Evolutionary conservation across 2,113 vertebrate genomes (phyloP).

Genomic region (Dicentrarchus labrax): DNA sequence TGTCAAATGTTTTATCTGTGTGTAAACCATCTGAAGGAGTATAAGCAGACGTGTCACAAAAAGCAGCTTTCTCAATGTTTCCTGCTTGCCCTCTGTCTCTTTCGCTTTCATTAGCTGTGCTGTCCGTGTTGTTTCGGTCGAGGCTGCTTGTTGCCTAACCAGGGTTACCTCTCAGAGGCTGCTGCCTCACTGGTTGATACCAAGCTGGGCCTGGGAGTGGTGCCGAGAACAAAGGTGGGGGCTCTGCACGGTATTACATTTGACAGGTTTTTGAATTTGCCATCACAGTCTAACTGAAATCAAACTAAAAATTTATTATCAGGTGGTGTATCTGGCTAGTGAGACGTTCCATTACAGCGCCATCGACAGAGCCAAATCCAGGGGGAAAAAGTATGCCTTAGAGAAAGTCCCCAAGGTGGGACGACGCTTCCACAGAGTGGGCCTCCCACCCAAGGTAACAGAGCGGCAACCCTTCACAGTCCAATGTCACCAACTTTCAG

Average conservation of each 20-base stretch:
- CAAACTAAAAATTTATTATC: neutral
- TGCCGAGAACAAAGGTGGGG: conserved; percentile 97
- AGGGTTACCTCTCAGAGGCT: conserved; percentile 97
- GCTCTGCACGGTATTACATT: neutral
- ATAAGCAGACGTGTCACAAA: neutral
- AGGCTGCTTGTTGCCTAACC: conserved; percentile 96
- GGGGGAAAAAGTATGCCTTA: conserved; percentile 97
- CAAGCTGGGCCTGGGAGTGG: conserved; percentile 92
- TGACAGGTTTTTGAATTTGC: no score
- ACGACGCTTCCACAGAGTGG: conserved; percentile 95
- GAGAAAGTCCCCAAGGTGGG: conserved; percentile 98
- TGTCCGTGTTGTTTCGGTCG: conserved; percentile 99
- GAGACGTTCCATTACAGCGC: conserved; percentile 97
- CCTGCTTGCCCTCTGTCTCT: no score
- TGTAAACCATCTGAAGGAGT: neutral
- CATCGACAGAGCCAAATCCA: conserved; percentile 96
- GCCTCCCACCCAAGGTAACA: conserved; percentile 96
- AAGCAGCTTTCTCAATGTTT: neutral
- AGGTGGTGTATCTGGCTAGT: conserved; percentile 96
- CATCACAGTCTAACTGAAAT: neutral
- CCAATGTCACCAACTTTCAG: neutral
- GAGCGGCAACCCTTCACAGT: neutral
- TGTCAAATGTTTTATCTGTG: conserved; percentile 84
- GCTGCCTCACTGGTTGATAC: conserved; percentile 95
- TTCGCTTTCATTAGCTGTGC: conserved; percentile 79